These are phyloP conservation scores for Merops nubicus DNA, from an alignment of 2,113 vertebrate species.

Conservation along the genomic window DNA sequence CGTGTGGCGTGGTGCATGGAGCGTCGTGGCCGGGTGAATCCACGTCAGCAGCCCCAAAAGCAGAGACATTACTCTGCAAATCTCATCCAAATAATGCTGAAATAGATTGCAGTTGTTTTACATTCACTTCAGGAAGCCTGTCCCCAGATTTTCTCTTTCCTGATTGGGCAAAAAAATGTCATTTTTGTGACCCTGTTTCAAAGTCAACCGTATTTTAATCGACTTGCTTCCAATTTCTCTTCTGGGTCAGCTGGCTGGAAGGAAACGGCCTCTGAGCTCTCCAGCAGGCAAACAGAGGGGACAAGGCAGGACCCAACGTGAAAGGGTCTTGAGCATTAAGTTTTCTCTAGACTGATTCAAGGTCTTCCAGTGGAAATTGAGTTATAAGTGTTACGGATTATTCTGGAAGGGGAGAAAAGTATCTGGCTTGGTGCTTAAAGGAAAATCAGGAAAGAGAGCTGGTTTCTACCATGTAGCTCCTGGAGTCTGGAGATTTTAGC, in stretches of 20 bases:
- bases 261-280: background rate
- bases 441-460: background rate
- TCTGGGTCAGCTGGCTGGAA: background rate
- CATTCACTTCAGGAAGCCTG: conserved; percentile 5
- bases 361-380: background rate
- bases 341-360: background rate
- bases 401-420: background rate
- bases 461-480: background rate
- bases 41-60: background rate
- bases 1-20: background rate
- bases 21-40: background rate
- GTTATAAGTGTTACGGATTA: background rate
- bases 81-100: background rate
- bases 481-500: background rate
- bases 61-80: background rate
- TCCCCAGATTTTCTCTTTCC: background rate
- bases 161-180: background rate
- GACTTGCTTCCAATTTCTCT: background rate
- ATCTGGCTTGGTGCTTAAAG: background rate
- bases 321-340: background rate
- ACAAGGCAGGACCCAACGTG: background rate
- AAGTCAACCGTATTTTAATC: background rate
- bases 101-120: background rate
- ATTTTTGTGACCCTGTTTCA: background rate
- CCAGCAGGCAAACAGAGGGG: background rate